Base-by-base conservation (phyloP, 2,797 vertebrate genomes). In the Carapus acus region DNA sequence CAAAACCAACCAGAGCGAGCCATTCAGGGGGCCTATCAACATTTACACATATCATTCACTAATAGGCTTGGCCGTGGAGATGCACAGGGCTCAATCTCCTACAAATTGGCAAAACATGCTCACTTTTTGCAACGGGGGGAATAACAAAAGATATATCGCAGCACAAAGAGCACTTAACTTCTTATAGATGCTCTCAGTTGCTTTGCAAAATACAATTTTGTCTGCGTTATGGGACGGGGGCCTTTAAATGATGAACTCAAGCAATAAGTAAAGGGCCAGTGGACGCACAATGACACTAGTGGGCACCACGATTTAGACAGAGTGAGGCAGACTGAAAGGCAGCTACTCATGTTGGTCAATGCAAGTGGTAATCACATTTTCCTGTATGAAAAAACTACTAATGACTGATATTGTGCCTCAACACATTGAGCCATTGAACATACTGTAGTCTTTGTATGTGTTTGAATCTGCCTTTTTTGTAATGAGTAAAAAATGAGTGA, bases 11-110 rank as follows among this genome's bases (percentile, higher is more conserved):
- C 62, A 80, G 74, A 78, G 77, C 49, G 27, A 60, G 67, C 79
- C 69, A 75, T 80, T 83, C 70, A 84, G 47, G 1, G 4, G 53
- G 62, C 63, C 68, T 51, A 78, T 80, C 72, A 81, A 79, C 74
- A 76, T 81, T 81, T 78, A 81, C 74, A 85, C 81, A 72, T 78
- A 76, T 80, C 82, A 64, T 67, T 77, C 69, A 54, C 68, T 76
- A 76, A 79, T 67, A 68, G 73, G 69, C 56, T 62, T 22, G 33
- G 56, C 60, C 67, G 54, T 43, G 46, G 61, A 76, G 75, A 63
- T 59, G 49, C 47, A 54, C 62, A 49, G 59, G 55, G 54, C 62
- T 65, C 67, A 57, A 45, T 71, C 70, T 62, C 43, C 43, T 52
- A 51, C 55, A 73, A 83, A 80, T 65, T 77, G 70, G 54, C 52